These are phyloP conservation scores for Pangasianodon hypophthalmus DNA, from an alignment of 2,113 vertebrate species.

Conservation along the genomic window DNA sequence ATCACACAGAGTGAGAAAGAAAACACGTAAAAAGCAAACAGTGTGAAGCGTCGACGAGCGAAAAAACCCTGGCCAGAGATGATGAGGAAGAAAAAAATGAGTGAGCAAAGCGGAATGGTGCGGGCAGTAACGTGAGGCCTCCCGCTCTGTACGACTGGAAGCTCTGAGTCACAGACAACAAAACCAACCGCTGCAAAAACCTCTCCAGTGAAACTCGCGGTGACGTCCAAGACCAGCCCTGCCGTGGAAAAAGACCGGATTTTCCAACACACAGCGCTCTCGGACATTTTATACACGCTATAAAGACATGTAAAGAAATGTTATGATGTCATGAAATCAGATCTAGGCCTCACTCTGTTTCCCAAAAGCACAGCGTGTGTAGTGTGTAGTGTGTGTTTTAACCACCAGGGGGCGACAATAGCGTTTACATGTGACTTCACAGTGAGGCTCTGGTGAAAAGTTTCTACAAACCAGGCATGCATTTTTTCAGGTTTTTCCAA, in stretches of 20 bases:
- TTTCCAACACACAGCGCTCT: conserved; percentile 33
- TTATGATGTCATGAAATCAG: neutral
- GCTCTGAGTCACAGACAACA: conserved; percentile 58
- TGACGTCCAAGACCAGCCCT: conserved; percentile 35
- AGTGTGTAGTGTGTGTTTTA: neutral
- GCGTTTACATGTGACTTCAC: neutral
- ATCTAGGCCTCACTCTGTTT: neutral
- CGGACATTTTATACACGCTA: neutral
- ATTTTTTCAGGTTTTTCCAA: neutral
- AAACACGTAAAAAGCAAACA: conserved; percentile 17
- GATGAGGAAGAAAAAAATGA: conserved; percentile 29
- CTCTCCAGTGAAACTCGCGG: conserved; percentile 31
- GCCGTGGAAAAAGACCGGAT: conserved; percentile 21
- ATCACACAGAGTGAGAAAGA: conserved; percentile 22
- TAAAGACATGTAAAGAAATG: conserved; percentile 4
- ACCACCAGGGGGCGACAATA: conserved; percentile 37
- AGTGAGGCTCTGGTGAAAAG: neutral
- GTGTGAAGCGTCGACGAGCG: conserved; percentile 5
- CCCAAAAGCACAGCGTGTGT: neutral
- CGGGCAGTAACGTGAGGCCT: conserved; percentile 7
- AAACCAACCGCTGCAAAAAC: conserved; percentile 27
- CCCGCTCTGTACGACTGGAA: conserved; percentile 57
- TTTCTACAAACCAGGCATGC: neutral
- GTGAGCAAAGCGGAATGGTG: conserved; percentile 20
- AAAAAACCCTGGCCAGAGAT: neutral